Percentiles rank a stretch among this genome's conserved stretches.
Conservation (phyloP, 53 echinoderm and acorn worm genomes). For the Echinometra lucunter region DNA sequence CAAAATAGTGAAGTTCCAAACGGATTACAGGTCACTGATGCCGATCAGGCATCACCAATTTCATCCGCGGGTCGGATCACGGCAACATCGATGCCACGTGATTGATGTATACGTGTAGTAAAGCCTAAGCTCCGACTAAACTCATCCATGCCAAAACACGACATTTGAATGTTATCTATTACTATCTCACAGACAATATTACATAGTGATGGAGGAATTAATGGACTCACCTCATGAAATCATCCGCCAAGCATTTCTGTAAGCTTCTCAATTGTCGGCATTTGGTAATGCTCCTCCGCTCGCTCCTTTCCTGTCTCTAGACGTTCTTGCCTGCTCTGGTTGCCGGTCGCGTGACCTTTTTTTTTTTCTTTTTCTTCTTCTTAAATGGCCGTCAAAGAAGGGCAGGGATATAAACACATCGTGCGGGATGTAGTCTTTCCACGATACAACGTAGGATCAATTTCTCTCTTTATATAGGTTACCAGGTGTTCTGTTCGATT, state of each 20-base stretch:
- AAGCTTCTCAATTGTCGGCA: too few species aligned
- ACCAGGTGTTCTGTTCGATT: not conserved
- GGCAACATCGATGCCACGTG: too few species aligned
- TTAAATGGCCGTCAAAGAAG: not conserved
- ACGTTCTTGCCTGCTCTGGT: not conserved
- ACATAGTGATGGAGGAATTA: not conserved
- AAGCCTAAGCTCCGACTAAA: too few species aligned
- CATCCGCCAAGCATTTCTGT: not conserved
- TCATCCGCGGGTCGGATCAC: too few species aligned
- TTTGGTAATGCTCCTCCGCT: not conserved
- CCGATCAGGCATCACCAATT: too few species aligned
- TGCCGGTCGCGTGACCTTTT: not conserved
- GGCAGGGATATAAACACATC: not conserved
- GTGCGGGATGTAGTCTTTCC: not conserved
- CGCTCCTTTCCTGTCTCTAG: too few species aligned
- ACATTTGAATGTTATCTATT: too few species aligned
- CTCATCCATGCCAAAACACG: too few species aligned
- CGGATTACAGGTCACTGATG: too few species aligned
- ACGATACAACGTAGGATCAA: not conserved
- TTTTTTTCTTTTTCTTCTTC: too few species aligned
- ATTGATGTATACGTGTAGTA: too few species aligned
- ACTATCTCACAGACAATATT: not conserved
- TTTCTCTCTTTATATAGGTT: not conserved
- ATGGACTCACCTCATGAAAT: not conserved
- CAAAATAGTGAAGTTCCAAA: too few species aligned